These are phyloP conservation scores for Pungitius pungitius DNA, from an alignment of 2,113 vertebrate genomes.

Conservation along the genomic window DNA sequence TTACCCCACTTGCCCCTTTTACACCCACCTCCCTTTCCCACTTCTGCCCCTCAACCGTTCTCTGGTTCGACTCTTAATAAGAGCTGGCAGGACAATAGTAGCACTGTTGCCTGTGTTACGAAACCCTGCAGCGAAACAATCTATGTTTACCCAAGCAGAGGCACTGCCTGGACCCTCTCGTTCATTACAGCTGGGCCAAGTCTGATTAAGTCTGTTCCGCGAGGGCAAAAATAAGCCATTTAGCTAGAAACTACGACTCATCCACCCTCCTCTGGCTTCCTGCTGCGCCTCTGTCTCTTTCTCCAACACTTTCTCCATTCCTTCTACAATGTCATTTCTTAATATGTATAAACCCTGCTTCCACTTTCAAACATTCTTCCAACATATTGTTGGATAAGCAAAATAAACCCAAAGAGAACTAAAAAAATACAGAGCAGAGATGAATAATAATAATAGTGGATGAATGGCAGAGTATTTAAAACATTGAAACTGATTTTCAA, in stretches of 20 bases:
- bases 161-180: conserved; percentile 77
- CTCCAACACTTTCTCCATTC: conserved; percentile 51
- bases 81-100: conserved; percentile 86
- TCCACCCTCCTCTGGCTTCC: conserved; percentile 40
- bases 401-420: conserved; percentile 34
- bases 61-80: conserved; percentile 83
- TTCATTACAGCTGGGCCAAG: conserved; percentile 84
- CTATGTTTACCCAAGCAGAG: conserved; percentile 88
- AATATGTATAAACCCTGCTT: conserved; percentile 45
- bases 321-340: conserved; percentile 41
- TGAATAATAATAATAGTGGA: conserved; percentile 20
- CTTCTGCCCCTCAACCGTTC: conserved; percentile 52
- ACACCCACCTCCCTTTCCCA: conserved; percentile 55
- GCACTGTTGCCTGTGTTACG: conserved; percentile 85
- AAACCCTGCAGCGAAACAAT: conserved; percentile 86
- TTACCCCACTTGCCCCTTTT: conserved; percentile 49
- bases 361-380: conserved; percentile 53
- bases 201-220: conserved; percentile 85
- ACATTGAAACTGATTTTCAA: conserved; percentile 51
- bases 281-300: conserved; percentile 46
- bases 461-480: conserved; percentile 43
- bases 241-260: conserved; percentile 68
- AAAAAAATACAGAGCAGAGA: conserved; percentile 26
- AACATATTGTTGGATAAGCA: background rate
- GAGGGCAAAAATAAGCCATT: conserved; percentile 80